A percentile compares a stretch with the other conserved stretches of the same genome.
These are phyloP conservation scores for Serilophus lunatus DNA, from an alignment of 2,113 vertebrate species.

Conservation along the genomic window DNA sequence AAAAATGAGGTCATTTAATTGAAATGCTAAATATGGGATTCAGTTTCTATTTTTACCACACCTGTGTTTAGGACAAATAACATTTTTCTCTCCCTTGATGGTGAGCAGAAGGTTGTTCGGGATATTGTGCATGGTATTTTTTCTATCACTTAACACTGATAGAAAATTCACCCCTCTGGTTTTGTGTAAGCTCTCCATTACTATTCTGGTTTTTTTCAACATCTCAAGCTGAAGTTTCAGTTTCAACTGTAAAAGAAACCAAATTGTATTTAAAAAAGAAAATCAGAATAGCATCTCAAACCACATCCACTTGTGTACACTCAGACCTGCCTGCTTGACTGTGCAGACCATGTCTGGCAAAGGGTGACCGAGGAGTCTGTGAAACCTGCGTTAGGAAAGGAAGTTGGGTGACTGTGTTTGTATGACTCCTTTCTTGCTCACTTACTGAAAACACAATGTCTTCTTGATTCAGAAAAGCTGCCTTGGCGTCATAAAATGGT, in stretches of 20 bases:
- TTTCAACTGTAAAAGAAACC: background rate
- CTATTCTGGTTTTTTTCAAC: background rate
- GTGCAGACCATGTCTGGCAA: background rate
- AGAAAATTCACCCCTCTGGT: fast-evolving
- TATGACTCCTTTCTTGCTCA: background rate
- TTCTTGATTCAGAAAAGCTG: background rate
- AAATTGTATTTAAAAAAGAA: background rate
- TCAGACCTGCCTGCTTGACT: background rate
- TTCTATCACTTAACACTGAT: background rate
- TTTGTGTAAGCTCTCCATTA: background rate
- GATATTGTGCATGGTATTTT: background rate
- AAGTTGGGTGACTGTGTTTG: background rate
- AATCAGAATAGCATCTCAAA: background rate
- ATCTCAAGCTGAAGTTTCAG: background rate
- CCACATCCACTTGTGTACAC: background rate
- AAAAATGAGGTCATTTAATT: conserved; percentile 51
- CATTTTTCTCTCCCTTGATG: background rate
- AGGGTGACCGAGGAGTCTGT: background rate
- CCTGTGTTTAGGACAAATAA: conserved; percentile 4
- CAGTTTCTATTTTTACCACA: conserved; percentile 22
- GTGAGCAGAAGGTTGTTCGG: background rate
- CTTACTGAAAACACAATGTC: background rate
- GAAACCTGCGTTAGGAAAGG: background rate
- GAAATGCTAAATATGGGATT: conserved; percentile 33
- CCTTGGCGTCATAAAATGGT: background rate